Conservation (phyloP, 1,140 invertebrate genomes). For the Leucophenga varia region DNA sequence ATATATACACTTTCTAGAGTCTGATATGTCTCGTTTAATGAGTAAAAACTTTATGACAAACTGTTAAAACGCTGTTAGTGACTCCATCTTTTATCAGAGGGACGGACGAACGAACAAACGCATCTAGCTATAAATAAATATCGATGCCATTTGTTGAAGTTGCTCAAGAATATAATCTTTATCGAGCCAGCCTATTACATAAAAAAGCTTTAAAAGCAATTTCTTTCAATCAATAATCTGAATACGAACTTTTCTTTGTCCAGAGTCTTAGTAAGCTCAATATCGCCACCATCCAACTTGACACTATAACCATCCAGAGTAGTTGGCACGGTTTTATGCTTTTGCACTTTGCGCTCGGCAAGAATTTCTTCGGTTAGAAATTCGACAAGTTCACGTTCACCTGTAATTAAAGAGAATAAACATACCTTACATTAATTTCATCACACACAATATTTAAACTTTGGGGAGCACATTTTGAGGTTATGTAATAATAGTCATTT, state of each 20-base stretch:
- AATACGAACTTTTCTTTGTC: slow-evolving; percentile 72
- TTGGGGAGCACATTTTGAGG: slow-evolving; percentile 27
- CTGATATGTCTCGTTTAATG: too few relatives aligned
- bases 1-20: too few relatives aligned
- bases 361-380: slow-evolving; percentile 87
- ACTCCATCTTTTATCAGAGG: too few relatives aligned
- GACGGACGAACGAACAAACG: too few relatives aligned
- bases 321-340: slow-evolving; percentile 71
- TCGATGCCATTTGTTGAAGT: background rate
- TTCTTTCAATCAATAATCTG: slow-evolving; percentile 38
- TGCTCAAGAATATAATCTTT: too few relatives aligned
- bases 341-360: slow-evolving; percentile 80
- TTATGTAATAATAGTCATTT: slow-evolving; percentile 41
- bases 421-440: slow-evolving; percentile 8
- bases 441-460: slow-evolving; percentile 9
- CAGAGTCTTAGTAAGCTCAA: slow-evolving; percentile 72
- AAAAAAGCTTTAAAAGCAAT: too few relatives aligned
- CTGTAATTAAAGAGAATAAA: slow-evolving; percentile 55
- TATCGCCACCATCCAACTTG: slow-evolving; percentile 73
- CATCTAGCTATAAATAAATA: background rate
- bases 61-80: too few relatives aligned
- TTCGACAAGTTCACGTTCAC: slow-evolving; percentile 81
- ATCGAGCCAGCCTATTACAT: too few relatives aligned
- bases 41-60: too few relatives aligned
- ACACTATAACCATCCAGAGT: slow-evolving; percentile 79